Evolutionary conservation across 1,140 invertebrate species (phyloP).

Genomic region (Leucophenga varia): DNA sequence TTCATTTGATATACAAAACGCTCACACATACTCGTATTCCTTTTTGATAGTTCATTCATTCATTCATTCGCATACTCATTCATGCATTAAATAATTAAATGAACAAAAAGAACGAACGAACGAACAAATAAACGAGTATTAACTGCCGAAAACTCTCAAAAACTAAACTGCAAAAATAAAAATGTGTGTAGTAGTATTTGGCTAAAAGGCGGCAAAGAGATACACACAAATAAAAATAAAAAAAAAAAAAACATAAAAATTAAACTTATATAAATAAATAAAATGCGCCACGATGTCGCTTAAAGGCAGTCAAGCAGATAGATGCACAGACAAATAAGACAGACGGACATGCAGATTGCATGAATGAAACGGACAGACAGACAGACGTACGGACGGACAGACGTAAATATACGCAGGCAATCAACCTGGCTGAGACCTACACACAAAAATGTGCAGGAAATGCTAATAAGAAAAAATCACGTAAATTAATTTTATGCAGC

Average conservation of each 20-base stretch:
- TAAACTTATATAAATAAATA: too few species aligned
- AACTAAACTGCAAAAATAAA: conserved; percentile 19
- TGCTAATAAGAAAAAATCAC: too few species aligned
- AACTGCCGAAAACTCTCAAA: conserved; percentile 14
- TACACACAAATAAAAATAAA: conserved; percentile 27
- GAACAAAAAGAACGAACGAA: background rate
- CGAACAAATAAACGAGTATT: conserved; percentile 8
- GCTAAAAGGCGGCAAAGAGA: conserved; percentile 20
- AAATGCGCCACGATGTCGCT: too few species aligned
- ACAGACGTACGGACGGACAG: conserved; percentile 41
- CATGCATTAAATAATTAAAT: background rate
- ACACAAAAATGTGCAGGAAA: too few species aligned
- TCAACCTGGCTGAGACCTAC: too few species aligned
- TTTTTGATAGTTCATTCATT: background rate
- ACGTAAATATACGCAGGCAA: conserved; percentile 13
- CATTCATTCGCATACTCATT: background rate
- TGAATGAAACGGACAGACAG: conserved; percentile 24
- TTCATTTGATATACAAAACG: background rate
- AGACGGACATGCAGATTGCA: too few species aligned
- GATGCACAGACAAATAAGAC: too few species aligned
- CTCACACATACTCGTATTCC: too few species aligned
- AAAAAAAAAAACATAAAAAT: conserved; percentile 7
- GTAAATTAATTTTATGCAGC: too few species aligned
- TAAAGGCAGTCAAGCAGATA: too few species aligned
- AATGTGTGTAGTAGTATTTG: background rate